Base-by-base conservation (phyloP, 1,140 invertebrate species). In the Lethrus apterus region DNA sequence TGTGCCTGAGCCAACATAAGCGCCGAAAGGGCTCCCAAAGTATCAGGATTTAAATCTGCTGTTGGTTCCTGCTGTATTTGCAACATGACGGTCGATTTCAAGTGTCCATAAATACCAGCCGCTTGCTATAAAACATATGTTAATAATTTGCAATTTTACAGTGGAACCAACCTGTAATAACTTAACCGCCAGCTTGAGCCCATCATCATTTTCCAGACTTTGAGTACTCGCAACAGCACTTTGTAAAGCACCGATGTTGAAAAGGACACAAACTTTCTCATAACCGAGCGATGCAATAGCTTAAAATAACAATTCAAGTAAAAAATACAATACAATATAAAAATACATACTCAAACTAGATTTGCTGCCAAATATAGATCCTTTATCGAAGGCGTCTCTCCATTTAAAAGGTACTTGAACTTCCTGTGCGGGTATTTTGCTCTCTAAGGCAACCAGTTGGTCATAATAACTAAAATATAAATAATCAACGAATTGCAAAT, bases 331-430 rank as follows among this genome's bases (percentile, higher is more conserved):
- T 11, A 18, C 2, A 45, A 11, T 31, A 21, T 23, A 13, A 32
- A 15, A 32, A n/a, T 46, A 78, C 82, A 79, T 80, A 97, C 91
- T 93, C 45, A 98, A 72, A 67, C 89, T 93, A 55, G 89, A 86
- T 67, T 88, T 83, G 43, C 88, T 89, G 46, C 89, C 89, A 74
- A 99, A 97, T 51, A 98, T 79, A 4, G 88, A 87, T 30, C 90
- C 90, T 63, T 91, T 92, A 65, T 97, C 93, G 71, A 99, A 99
- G 2, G 96, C 95, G 84, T 99, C 94, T 69, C 96, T 96, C 95
- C 96, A 99, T 67, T 98, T 99, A 62, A 99, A 99, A 19, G 91
- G 84, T 58, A 94, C 88, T 63, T 91, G 85, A 17, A 93, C 74
- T 64, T 91, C 93, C 52, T 90, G 80, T 2, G 91, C 78, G 10